A percentile compares a stretch with the other conserved stretches of the same genome.
phyloP scores from a whole-genome alignment of 2,888 invertebrate genomes.

The Drosophila putrida region DNA sequence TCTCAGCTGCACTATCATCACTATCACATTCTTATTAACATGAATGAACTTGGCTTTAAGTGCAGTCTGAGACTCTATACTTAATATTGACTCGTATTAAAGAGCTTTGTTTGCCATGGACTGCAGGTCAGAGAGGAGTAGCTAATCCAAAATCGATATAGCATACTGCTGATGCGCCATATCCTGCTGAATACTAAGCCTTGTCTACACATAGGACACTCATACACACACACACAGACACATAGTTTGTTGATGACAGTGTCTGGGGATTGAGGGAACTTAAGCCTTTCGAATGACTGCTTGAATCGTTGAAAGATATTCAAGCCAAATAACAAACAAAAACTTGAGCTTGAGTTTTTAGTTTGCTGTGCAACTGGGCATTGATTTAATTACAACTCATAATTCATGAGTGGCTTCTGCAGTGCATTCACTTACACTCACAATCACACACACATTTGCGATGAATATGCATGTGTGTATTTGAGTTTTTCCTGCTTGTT shows the following conservation, averaged over 20 bases:
- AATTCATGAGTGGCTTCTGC: constrained; percentile 69
- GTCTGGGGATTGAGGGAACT: constrained; percentile 9
- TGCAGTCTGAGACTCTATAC: constrained; percentile 11
- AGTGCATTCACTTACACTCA: constrained; percentile 42
- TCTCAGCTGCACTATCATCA: not conserved
- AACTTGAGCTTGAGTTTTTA: constrained; percentile 24
- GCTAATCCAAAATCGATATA: constrained; percentile 28
- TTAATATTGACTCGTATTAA: constrained; percentile 5
- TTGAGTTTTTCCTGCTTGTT: constrained; percentile 36
- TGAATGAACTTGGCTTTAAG: constrained; percentile 13
- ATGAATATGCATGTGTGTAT: constrained; percentile 63
- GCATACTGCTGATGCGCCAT: constrained; percentile 18
- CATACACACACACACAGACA: not conserved
- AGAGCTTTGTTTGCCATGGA: constrained; percentile 5
- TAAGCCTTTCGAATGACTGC: constrained; percentile 29
- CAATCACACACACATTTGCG: constrained; percentile 8
- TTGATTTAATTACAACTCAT: constrained; percentile 75
- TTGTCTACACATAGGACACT: constrained; percentile 16
- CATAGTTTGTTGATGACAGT: constrained; percentile 27
- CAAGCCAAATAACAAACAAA: constrained; percentile 8
- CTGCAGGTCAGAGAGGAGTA: not conserved
- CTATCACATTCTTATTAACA: constrained; percentile 7
- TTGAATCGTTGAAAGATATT: constrained; percentile 17
- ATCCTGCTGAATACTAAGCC: constrained; percentile 12
- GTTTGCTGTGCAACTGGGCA: constrained; percentile 20